A percentile compares a stretch with the other conserved stretches of the same genome.
Evolutionary conservation across 2,888 invertebrate species (phyloP).

Genomic region (Agapetus fuscipes): DNA sequence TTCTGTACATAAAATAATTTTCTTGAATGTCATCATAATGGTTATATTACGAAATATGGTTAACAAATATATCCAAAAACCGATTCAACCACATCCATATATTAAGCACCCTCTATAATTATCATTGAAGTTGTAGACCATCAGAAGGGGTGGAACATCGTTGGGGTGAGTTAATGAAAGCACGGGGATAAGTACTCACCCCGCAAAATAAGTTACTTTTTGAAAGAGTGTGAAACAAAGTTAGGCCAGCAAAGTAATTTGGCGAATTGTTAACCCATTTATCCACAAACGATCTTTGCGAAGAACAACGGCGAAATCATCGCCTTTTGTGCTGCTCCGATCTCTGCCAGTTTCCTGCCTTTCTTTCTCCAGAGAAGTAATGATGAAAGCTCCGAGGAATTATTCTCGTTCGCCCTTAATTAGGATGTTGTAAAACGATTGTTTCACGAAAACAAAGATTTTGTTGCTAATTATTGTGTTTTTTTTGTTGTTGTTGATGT

Average conservation of each 20-base stretch:
- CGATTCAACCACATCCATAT: too few species aligned
- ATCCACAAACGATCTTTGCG: neutral
- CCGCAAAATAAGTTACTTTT: neutral
- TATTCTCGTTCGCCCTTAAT: neutral
- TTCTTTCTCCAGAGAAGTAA: neutral
- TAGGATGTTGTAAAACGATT: neutral
- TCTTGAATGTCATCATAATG: too few species aligned
- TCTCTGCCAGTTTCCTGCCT: neutral
- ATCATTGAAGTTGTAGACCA: too few species aligned
- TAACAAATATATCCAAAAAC: too few species aligned
- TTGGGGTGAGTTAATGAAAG: constrained; percentile 1
- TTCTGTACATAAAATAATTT: too few species aligned
- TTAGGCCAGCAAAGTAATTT: neutral
- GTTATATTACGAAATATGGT: too few species aligned
- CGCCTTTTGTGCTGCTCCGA: neutral
- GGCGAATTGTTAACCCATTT: neutral
- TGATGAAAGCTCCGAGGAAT: neutral
- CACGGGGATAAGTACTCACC: neutral
- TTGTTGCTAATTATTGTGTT: neutral
- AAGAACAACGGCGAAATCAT: neutral
- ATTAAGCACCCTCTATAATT: too few species aligned
- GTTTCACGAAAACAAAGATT: too few species aligned
- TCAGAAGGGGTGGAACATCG: too few species aligned
- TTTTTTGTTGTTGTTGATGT: neutral
- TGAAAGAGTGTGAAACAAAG: neutral